Conservation (phyloP, 2,113 vertebrate species). For the Ptychochromis oligacanthus region DNA sequence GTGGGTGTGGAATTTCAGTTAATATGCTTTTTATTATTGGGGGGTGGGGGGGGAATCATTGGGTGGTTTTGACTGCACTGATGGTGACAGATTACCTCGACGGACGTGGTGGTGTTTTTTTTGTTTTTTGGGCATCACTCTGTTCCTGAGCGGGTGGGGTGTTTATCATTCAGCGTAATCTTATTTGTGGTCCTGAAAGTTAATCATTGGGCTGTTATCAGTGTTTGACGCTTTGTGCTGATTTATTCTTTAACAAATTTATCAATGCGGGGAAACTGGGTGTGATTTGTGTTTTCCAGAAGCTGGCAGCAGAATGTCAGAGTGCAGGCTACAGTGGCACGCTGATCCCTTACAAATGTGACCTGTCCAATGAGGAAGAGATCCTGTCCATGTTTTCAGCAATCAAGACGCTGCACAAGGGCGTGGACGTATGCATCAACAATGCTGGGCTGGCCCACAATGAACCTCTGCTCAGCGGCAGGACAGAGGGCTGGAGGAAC, state of each 20-base stretch:
- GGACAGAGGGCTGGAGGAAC: slow-evolving; percentile 91
- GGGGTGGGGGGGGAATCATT: background rate
- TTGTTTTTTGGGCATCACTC: too few species aligned
- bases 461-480: slow-evolving; percentile 89
- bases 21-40: background rate
- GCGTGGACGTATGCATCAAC: slow-evolving; percentile 97
- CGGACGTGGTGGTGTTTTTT: slow-evolving; percentile 33
- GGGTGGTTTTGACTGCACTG: background rate
- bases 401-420: slow-evolving; percentile 88
- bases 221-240: background rate
- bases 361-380: slow-evolving; percentile 94
- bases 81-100: background rate
- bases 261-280: background rate
- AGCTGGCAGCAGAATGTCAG: slow-evolving; percentile 94
- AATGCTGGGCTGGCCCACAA: slow-evolving; percentile 92
- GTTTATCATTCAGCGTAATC: background rate
- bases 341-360: slow-evolving; percentile 94
- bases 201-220: slow-evolving; percentile 34
- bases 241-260: background rate
- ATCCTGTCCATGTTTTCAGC: slow-evolving; percentile 98
- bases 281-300: slow-evolving; percentile 77
- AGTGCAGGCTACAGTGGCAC: slow-evolving; percentile 91
- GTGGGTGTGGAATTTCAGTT: background rate
- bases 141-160: slow-evolving; percentile 30
- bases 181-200: background rate